Evolutionary conservation across 2,888 invertebrate genomes (phyloP), one percentile per base, ranked within the genome.

Genomic region (Mallateleia sp.): DNA sequence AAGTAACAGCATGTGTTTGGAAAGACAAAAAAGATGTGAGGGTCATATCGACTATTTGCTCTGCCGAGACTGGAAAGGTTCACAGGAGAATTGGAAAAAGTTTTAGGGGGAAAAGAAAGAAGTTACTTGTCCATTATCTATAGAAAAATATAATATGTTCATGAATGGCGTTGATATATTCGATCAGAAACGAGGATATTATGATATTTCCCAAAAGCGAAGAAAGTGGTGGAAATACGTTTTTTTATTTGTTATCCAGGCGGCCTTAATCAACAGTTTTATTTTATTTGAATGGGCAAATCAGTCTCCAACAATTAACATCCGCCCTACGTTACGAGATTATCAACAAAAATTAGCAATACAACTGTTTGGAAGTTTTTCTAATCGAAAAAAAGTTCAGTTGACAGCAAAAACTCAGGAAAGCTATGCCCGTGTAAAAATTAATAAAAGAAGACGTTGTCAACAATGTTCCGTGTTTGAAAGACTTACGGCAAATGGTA

Each of bases 271-370:
- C 8, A 71, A 71, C 9, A 38, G 38, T 20, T 56, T 24, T 42
- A 71, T 71, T 71, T 6, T 71, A 42, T 69, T 25, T 20, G 42
- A 54, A 28, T 52, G n/a, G n/a, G n/a, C n/a, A n/a, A n/a, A n/a
- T n/a, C n/a, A n/a, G n/a, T n/a, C n/a, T n/a, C n/a, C n/a, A n/a
- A n/a, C n/a, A n/a, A n/a, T n/a, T n/a, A n/a, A n/a, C n/a, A n/a
- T n/a, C n/a, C n/a, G n/a, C n/a, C n/a, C n/a, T n/a, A n/a, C n/a
- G n/a, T n/a, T n/a, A n/a, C n/a, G n/a, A n/a, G n/a, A n/a, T n/a
- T n/a, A n/a, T n/a, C n/a, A n/a, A n/a, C n/a, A n/a, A n/a, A n/a
- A n/a, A n/a, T n/a, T n/a, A n/a, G n/a, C n/a, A n/a, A n/a, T n/a
- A n/a, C n/a, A n/a, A n/a, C n/a, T n/a, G n/a, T n/a, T n/a, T n/a